Base-by-base conservation (phyloP, 2,888 invertebrate species). In the Torymus auratus region DNA sequence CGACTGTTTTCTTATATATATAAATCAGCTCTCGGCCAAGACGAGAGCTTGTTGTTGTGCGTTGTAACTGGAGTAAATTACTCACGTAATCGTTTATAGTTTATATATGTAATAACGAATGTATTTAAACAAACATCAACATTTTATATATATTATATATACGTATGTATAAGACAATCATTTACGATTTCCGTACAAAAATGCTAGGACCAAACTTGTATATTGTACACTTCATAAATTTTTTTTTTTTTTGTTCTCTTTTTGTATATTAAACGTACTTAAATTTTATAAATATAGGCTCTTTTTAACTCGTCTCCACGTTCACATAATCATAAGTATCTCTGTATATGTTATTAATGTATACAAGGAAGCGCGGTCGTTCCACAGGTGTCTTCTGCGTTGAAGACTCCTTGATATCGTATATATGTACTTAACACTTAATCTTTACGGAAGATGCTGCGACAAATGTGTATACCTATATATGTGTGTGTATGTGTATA, bases 181-280 rank as follows among this genome's bases (percentile, higher is more conserved):
- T 65, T 70, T 70, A 78, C 62, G 78, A 61, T 64, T 76, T 72
- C 50, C 76, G 70, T 79, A 80, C 75, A 83, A 78, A 81, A 83
- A 82, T 80, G 70, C 78, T 80, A 74, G 70, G 55, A 71, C 73
- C 77, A 74, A 81, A 78, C 76, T 80, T 68, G 70, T 77, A 58
- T 78, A 52, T 58, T 71, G 5, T 15, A 79, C 28, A 28, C 28
- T 28, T 28, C 5, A 28, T 28, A 28, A 28, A 28, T 28, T 28
- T 28, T 28, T 28, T 28, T 28, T 7, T 2, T 28, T 28, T 28
- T 28, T 28, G 1, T 28, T 7, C 7, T 7, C 28, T 28, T 81
- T 78, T 61, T 74, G 53, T 70, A 70, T 70, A 73, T 52, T 77
- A 78, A 67, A 77, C 65, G n/a, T 80, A 74, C 53, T 62, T 78